phyloP scores from a whole-genome alignment of 2,797 vertebrate species.

The Cephalopachus bancanus region DNA sequence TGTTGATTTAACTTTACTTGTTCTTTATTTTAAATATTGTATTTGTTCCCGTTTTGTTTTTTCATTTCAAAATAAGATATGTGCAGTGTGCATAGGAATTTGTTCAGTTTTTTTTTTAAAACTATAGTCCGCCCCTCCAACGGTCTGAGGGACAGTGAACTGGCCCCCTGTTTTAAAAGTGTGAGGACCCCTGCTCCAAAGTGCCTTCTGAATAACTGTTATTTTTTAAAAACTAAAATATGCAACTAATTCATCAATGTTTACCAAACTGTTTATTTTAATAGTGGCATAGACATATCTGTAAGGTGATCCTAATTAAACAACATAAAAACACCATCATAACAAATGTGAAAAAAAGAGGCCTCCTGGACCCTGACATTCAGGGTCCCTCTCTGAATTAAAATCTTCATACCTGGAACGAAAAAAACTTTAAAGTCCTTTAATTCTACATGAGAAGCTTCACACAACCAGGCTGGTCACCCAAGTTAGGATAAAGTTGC shows the following conservation, averaged over 20 bases:
- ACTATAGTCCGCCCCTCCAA: too few relatives aligned
- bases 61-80: too few relatives aligned
- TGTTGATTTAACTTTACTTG: too few relatives aligned
- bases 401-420: neutral
- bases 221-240: neutral
- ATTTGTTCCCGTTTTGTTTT: too few relatives aligned
- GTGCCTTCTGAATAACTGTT: neutral
- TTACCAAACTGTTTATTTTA: neutral
- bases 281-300: neutral
- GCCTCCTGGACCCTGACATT: fast-evolving
- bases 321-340: neutral
- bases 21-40: too few relatives aligned
- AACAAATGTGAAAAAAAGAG: neutral
- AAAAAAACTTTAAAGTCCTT: neutral
- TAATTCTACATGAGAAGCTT: fast-evolving
- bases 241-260: neutral
- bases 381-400: neutral
- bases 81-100: too few relatives aligned
- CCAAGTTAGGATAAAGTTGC: fast-evolving
- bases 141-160: too few relatives aligned
- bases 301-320: fast-evolving
- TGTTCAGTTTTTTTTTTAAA: too few relatives aligned
- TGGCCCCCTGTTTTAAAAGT: too few relatives aligned
- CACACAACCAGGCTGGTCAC: neutral
- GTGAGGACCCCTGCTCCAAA: too few relatives aligned